Base-by-base conservation (phyloP, 35 echinoderm and acorn worm genomes). In the Patiria miniata region DNA sequence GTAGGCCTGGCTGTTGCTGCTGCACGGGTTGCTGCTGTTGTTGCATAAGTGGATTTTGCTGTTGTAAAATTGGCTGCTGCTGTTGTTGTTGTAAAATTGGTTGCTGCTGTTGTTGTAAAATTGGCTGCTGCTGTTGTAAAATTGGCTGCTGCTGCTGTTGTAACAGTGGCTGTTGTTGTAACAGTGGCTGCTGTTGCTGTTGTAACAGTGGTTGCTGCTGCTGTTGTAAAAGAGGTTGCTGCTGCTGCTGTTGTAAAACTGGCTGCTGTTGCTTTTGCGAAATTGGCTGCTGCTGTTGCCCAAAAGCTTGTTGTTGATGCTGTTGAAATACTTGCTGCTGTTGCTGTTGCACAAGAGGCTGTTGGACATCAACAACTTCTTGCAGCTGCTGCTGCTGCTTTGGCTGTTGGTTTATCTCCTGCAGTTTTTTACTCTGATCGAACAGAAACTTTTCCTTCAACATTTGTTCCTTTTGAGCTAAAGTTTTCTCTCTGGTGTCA, bases 261-360 rank as follows among this genome's bases (percentile, higher is more conserved):
- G 60, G 19, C 80, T 83, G 78, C 28, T 14, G 52, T 32, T 29
- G 37, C 69, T 33, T 23, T 78, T 29, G 0, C 16, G 26, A 1
- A 77, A 37, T 42, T 52, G 39, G 84, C 7, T 54, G 18, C 50
- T 91, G 90, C 42, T 84, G 81, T 55, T 40, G 34, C 28, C 33
- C 54, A 37, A 0, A 9, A n/a, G n/a, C n/a, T n/a, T n/a, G n/a
- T 42, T 40, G 81, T 17, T 78, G 42, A 39, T 88, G 86, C 16
- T 61, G 23, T 34, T 68, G 34, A 40, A 39, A 34, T 18, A 19
- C 61, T 39, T 1, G 8, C 37, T 77, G 53, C 65, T 37, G 2
- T 29, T 77, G 50, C 26, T 78, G 47, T 55, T 52, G 37, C 36
- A 21, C 40, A 6, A 81, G 21, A 18, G 19, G 61, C 82, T 79